A percentile compares a stretch with the other conserved stretches of the same genome.
Evolutionary conservation across 2,113 vertebrate species (phyloP).

Genomic region (Eulemur rufifrons): DNA sequence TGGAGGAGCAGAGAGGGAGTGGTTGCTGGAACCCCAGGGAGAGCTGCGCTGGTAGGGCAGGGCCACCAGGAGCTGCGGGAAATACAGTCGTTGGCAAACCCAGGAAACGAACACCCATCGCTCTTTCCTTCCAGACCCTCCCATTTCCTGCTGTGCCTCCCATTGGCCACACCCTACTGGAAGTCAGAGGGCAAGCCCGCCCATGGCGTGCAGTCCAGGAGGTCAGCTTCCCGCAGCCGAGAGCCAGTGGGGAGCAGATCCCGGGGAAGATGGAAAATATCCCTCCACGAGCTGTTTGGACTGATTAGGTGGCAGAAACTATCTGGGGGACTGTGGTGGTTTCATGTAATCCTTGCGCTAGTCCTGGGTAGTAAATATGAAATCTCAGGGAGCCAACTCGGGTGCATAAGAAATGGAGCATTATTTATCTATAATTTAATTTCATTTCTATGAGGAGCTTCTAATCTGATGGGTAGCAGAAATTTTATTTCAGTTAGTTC

Average conservation of each 20-base stretch:
- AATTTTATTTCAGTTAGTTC: background rate
- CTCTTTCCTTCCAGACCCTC: background rate
- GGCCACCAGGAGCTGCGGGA: background rate
- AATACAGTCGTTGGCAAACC: background rate
- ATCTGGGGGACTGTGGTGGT: accelerated
- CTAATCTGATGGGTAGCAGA: background rate
- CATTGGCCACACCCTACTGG: conserved; percentile 1
- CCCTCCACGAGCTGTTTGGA: background rate
- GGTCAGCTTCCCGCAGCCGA: background rate
- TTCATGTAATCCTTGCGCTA: background rate
- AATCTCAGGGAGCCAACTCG: background rate
- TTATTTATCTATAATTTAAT: background rate
- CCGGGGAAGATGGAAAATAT: background rate
- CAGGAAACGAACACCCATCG: accelerated
- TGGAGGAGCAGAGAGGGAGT: background rate
- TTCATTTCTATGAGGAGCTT: background rate
- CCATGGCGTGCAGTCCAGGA: background rate
- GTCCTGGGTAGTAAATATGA: background rate
- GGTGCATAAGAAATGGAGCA: background rate
- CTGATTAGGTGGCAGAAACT: too few species aligned
- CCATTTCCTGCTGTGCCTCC: conserved; percentile 36
- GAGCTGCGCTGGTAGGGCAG: background rate
- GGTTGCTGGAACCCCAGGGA: accelerated
- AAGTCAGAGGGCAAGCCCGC: background rate
- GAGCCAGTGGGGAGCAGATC: background rate